Percentiles rank a stretch among this genome's conserved stretches.
Conservation (phyloP, 1,140 invertebrate species). For the Archegozetes longisetosus region DNA sequence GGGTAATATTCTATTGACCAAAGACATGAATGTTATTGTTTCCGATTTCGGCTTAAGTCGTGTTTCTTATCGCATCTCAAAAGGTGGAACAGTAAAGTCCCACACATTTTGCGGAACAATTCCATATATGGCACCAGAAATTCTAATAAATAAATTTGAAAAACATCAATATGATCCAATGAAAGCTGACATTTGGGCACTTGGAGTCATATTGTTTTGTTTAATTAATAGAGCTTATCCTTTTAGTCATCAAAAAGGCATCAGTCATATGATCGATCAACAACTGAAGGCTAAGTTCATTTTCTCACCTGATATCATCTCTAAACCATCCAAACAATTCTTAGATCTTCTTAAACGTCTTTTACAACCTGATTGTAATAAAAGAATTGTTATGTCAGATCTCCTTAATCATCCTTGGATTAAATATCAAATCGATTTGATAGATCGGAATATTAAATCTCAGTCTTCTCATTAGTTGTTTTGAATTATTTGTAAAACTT, state of each 20-base stretch:
- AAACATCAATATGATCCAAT: slow-evolving; percentile 23
- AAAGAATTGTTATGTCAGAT: slow-evolving; percentile 47
- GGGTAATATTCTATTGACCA: slow-evolving; percentile 43
- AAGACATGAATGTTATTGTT: slow-evolving; percentile 12
- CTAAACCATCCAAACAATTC: slow-evolving; percentile 29
- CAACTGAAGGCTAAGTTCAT: not conserved
- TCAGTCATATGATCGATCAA: not conserved
- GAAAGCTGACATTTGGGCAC: slow-evolving; percentile 24
- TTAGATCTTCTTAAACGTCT: slow-evolving; percentile 55
- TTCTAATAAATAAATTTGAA: slow-evolving; percentile 7
- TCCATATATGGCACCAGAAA: slow-evolving; percentile 27
- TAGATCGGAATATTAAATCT: no score
- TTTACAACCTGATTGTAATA: slow-evolving; percentile 55
- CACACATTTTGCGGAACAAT: slow-evolving; percentile 22
- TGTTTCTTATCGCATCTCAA: not conserved
- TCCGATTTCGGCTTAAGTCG: slow-evolving; percentile 19
- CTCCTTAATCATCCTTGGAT: slow-evolving; percentile 19
- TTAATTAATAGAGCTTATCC: slow-evolving; percentile 9
- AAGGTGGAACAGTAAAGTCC: slow-evolving; percentile 6
- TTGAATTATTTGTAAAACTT: no score
- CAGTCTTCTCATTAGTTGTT: no score
- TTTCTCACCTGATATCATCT: not conserved
- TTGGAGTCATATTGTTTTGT: slow-evolving; percentile 4
- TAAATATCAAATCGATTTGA: not conserved
- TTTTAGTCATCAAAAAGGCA: not conserved